These are phyloP conservation scores for Cerceris ruficornis DNA, from an alignment of 2,888 invertebrate genomes.

Conservation along the genomic window DNA sequence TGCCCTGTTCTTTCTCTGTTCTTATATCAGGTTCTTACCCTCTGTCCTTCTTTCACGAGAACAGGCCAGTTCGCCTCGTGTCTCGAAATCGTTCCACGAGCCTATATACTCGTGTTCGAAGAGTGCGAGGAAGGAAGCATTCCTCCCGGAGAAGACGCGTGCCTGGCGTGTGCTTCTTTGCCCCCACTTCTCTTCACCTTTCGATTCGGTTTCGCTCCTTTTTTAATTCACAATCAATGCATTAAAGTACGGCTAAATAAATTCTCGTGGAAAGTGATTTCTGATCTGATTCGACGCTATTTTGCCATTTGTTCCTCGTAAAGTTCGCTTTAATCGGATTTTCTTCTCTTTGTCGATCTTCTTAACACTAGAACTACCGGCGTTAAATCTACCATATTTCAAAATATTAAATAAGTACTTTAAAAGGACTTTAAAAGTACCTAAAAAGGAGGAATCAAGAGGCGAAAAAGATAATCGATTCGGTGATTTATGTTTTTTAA, in stretches of 20 bases:
- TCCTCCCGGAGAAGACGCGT: slow-evolving; percentile 69
- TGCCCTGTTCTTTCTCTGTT: slow-evolving; percentile 32
- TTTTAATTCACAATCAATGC: slow-evolving; percentile 13
- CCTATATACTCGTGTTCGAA: slow-evolving; percentile 51
- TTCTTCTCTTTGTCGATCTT: too few relatives aligned
- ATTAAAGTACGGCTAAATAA: background rate
- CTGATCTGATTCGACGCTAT: background rate
- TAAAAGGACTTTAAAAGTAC: too few relatives aligned
- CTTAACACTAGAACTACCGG: too few relatives aligned
- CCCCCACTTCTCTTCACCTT: slow-evolving; percentile 50
- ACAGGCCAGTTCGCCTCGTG: slow-evolving; percentile 43
- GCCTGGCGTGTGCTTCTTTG: slow-evolving; percentile 72
- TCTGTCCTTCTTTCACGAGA: slow-evolving; percentile 21
- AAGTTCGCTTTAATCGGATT: too few relatives aligned
- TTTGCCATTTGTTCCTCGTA: background rate
- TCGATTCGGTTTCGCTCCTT: slow-evolving; percentile 32
- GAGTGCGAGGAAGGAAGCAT: slow-evolving; percentile 45
- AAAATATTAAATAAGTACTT: too few relatives aligned
- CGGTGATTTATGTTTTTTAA: too few relatives aligned
- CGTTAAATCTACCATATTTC: too few relatives aligned
- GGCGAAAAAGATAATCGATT: too few relatives aligned
- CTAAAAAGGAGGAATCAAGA: too few relatives aligned
- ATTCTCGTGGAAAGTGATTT: background rate
- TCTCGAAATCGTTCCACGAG: slow-evolving; percentile 57
- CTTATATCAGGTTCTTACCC: slow-evolving; percentile 48